These are phyloP conservation scores for Patiria miniata DNA, from an alignment of 35 echinoderm and acorn worm species.

Conservation along the genomic window DNA sequence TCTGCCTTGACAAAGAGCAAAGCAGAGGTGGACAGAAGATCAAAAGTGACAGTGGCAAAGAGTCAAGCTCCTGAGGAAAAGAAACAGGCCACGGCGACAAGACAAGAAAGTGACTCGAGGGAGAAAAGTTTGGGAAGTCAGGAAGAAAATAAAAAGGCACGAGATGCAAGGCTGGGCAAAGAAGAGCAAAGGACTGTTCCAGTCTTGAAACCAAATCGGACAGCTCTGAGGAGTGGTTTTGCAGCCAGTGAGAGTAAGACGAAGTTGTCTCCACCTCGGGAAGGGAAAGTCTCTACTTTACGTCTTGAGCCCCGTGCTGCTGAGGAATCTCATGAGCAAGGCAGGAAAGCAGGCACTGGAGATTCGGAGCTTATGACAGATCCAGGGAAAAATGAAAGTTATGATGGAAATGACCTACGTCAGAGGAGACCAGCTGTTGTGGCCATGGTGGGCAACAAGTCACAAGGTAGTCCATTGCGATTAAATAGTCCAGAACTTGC, in stretches of 20 bases:
- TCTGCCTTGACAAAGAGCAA: background rate
- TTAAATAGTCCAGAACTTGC: too few relatives aligned
- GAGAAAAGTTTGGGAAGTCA: background rate
- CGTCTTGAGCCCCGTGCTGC: background rate
- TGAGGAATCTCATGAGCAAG: background rate
- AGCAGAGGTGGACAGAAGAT: background rate
- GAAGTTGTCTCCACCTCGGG: background rate
- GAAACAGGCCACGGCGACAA: background rate
- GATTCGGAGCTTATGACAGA: background rate
- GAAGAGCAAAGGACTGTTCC: background rate
- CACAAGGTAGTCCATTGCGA: too few relatives aligned
- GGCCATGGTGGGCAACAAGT: background rate
- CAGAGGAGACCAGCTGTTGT: background rate
- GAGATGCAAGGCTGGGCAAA: background rate
- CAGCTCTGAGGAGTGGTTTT: background rate
- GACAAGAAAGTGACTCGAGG: background rate
- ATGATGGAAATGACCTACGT: background rate
- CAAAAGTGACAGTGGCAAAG: background rate
- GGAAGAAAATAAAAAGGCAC: background rate
- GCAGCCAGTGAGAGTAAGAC: constrained; percentile 2
- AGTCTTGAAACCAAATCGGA: constrained; percentile 7
- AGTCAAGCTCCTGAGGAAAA: background rate
- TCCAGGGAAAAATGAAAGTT: background rate
- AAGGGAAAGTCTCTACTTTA: background rate
- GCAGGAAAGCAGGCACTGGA: background rate